Base-by-base conservation (phyloP, 1,140 invertebrate species). In the Pseudoatta argentina region DNA sequence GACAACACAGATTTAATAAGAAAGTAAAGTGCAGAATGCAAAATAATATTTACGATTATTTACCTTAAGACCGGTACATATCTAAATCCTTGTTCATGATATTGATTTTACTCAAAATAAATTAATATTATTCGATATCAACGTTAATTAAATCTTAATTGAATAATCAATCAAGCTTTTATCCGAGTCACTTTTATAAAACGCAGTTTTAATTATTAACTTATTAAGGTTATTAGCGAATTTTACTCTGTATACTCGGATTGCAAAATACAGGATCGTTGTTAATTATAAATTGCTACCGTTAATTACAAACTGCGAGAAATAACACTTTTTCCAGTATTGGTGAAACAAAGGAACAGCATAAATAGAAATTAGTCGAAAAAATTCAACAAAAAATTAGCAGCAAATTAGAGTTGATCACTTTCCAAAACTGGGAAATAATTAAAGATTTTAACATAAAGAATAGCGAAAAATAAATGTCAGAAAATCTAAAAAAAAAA, bases 401-500 rank as follows among this genome's bases (percentile, higher is more conserved):
- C 12, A 34, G 3, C 12, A 39, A 48, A 53, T 48, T 16, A 4
- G 39, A 51, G 14, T 66, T n/a, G 0, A 16, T 66, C 5, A 64
- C 8, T 24, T 24, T 63, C 12, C 5, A 66, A 44, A n/a, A 44
- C 39, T 24, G 0, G 59, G n/a, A 1, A 44, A 34, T 16, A 3
- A 24, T 24, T 7, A 18, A 34, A 76, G 30, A 14, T 24, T 24
- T 51, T 8, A 24, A 53, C 71, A 55, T 24, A 53, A 24, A 85
- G 14, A 53, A 39, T 63, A 66, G 44, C 55, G 21, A 6, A 69
- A 27, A 44, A 79, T n/a, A 67, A 55, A 53, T 4, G 6, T 8
- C 30, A 69, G 64, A 57, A 53, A 18, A 85, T 6, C 14, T 39
- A 83, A 75, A 21, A 21, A 55, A 55, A 85, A 59, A 82, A 77